Percentiles rank a stretch among this genome's conserved stretches.
Evolutionary conservation across 2,797 vertebrate species (phyloP).

Genomic region (Prunella strophiata): DNA sequence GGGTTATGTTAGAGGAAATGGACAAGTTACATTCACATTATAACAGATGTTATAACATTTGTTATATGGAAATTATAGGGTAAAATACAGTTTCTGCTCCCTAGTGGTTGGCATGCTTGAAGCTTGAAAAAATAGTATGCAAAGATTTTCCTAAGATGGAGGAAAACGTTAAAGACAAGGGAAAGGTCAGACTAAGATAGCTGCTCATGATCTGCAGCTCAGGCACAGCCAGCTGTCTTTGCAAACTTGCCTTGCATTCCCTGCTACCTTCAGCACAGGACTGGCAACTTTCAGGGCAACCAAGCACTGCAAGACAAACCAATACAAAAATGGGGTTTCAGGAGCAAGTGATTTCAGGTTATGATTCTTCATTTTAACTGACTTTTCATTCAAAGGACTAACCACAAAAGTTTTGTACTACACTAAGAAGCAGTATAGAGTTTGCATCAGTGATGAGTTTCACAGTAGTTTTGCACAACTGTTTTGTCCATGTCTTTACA

Average conservation of each 20-base stretch:
- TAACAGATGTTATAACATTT: neutral
- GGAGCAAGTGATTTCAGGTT: neutral
- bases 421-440: neutral
- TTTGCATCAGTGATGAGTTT: neutral
- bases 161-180: neutral
- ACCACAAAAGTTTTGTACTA: neutral
- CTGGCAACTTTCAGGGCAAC: neutral
- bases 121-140: neutral
- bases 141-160: neutral
- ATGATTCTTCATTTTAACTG: neutral
- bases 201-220: neutral
- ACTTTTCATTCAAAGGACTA: neutral
- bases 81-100: neutral
- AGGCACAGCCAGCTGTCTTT: neutral
- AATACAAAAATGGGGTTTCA: neutral
- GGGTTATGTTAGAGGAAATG: neutral
- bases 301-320: neutral
- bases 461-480: neutral
- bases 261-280: neutral
- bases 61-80: neutral
- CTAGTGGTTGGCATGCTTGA: too few relatives aligned
- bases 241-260: neutral
- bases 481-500: neutral
- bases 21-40: neutral
- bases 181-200: neutral